Percentiles rank a stretch among this genome's conserved stretches.
phyloP scores from a whole-genome alignment of 2,888 invertebrate species.

The Cistogaster globosa region DNA sequence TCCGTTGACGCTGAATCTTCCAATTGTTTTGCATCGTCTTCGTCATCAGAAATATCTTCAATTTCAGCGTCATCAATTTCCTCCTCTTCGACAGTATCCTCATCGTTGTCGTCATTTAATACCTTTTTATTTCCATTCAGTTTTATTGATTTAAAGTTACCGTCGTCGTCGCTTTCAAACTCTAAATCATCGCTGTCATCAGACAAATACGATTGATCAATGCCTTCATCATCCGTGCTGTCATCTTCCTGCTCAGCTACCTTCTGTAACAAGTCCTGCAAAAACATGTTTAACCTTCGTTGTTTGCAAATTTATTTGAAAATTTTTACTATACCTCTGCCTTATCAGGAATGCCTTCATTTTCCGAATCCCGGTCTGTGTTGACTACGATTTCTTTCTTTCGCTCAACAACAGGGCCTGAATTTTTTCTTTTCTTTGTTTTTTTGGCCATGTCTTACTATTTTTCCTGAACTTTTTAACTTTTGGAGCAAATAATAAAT shows the following conservation, averaged over 20 bases:
- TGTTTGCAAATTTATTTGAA: background rate
- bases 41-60: constrained; percentile 80
- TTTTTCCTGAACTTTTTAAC: background rate
- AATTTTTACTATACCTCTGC: constrained; percentile 36
- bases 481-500: background rate
- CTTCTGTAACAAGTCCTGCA: constrained; percentile 78
- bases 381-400: constrained; percentile 41
- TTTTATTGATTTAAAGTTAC: constrained; percentile 82
- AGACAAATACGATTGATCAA: constrained; percentile 78
- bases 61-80: constrained; percentile 78
- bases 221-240: constrained; percentile 83
- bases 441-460: constrained; percentile 69
- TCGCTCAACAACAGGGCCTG: constrained; percentile 17
- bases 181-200: constrained; percentile 81
- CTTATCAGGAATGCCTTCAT: constrained; percentile 22
- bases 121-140: constrained; percentile 71
- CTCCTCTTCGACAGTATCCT: constrained; percentile 75
- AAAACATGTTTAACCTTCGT: constrained; percentile 40
- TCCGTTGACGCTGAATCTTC: constrained; percentile 37
- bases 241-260: constrained; percentile 82
- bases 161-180: constrained; percentile 85
- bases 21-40: constrained; percentile 79
- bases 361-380: constrained; percentile 16
- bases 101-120: constrained; percentile 76
- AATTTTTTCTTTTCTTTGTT: constrained; percentile 67